Base-by-base conservation (phyloP, 2,888 invertebrate genomes). In the Xanthia togata region DNA sequence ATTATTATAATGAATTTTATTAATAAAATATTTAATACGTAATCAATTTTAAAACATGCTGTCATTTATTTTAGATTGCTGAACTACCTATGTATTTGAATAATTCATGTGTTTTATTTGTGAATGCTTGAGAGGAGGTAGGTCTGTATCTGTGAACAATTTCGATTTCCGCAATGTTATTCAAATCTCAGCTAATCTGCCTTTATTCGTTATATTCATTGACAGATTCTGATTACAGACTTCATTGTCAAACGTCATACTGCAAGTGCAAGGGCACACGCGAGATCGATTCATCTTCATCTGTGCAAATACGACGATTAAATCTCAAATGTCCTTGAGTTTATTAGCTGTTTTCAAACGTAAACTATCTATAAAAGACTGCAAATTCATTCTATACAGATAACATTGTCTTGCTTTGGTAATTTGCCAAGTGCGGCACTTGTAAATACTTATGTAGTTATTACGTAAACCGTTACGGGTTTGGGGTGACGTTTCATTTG, bases 231-330 rank as follows among this genome's bases (percentile, higher is more conserved):
- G 83, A 55, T 82, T 69, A 62, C 69, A 20, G 23, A 53, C n/a
- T 44, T 57, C 26, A 72, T 74, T 70, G 69, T 71, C 50, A 53
- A 59, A 62, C 70, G 68, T 72, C 73, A 79, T 50, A 20, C 47
- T 78, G 63, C 72, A 78, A 79, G 67, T 75, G 59, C 83, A 87
- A 84, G 84, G 87, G 75, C 78, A 81, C 59, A 55, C 11, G 55
- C n/a, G 20, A 50, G 76, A 82, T 85, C 67, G 38, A 76, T 78
- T 77, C 83, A 75, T 71, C 70, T 76, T 76, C 79, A 76, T 70
- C 68, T 72, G 69, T 73, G 62, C 60, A 73, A 77, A 73, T 76
- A 63, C 41, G 76, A 67, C 47, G 41, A 77, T 76, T 78, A n/a
- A n/a, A 81, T 67, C 63, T 73, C 47, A 35, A n/a, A 41, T 57